These are phyloP conservation scores for Austrofundulus limnaeus DNA, from an alignment of 2,113 vertebrate species.

Conservation along the genomic window DNA sequence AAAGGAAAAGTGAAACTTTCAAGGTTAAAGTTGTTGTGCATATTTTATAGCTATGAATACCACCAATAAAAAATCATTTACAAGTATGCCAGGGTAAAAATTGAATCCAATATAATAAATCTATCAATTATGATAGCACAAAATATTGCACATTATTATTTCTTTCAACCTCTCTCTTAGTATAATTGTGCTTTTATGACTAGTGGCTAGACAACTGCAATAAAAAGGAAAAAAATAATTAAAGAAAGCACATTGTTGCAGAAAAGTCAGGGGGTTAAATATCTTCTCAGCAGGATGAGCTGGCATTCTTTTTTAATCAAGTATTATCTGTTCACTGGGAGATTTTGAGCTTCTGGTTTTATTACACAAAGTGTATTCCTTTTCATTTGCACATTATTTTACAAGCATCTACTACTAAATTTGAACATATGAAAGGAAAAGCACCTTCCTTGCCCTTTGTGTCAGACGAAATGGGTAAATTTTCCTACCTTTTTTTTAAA, in stretches of 20 bases:
- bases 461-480: constrained; percentile 9
- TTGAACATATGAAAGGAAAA: constrained; percentile 22
- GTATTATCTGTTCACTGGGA: constrained; percentile 43
- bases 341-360: constrained; percentile 38
- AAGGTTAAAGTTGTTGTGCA: neutral
- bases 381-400: constrained; percentile 44
- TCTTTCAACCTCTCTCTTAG: constrained; percentile 48
- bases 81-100: neutral
- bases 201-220: constrained; percentile 46
- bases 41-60: neutral
- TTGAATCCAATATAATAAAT: neutral
- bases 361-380: constrained; percentile 46
- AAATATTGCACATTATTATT: constrained; percentile 45
- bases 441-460: constrained; percentile 17
- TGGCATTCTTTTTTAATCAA: constrained; percentile 44
- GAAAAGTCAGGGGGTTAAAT: constrained; percentile 57
- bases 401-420: constrained; percentile 10
- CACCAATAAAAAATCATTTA: neutral
- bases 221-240: constrained; percentile 59
- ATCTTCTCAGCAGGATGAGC: constrained; percentile 40
- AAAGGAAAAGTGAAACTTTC: neutral
- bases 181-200: constrained; percentile 49
- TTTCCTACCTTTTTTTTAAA: constrained; percentile 45
- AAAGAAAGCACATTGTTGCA: constrained; percentile 59
- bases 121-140: neutral